Evolutionary conservation across 1,140 invertebrate genomes (phyloP), one percentile per base, ranked within the genome.

Genomic region (Babylonia areolata): DNA sequence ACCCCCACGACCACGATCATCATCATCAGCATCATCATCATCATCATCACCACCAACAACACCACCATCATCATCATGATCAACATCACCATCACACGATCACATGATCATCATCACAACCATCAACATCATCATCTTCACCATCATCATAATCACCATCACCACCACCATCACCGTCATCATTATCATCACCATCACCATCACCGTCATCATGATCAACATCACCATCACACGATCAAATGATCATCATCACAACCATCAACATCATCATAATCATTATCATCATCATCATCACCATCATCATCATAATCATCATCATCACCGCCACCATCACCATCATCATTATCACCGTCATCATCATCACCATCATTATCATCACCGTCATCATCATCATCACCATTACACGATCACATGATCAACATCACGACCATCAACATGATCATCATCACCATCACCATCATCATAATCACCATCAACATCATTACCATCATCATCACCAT

Each of bases 231-330:
- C 35, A 11, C 71, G 28, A 11, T 37, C 6, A 11, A 6, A 75
- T 95, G 88, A 39, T 94, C 92, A 69, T 95, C 95, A n/a, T 95
- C 84, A 23, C 95, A 94, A n/a, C n/a, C n/a, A 87, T 95, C 95
- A 11, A 23, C 58, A 64, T 64, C 58, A 64, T n/a, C 58, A 64
- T 64, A 0, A 64, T 64, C 58, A 64, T 95, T 95, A 95, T 95
- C 9, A 95, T 91, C 20, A 94, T 93, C 31, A 95, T 69, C 11
- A 92, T 93, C 0, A 81, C 88, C 46, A 90, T 92, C 31, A 89
- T 79, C 12, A 69, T 37, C 75, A 78, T 35, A 9, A 39, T 78
- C 75, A 78, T 42, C 75, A 78, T 78, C 31, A 73, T 39, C 5
- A 37, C 35, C 46, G 37, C 11, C 40, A n/a, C 23, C 20, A 84